Percentiles rank a stretch among this genome's conserved stretches.
Conservation (phyloP, 1,140 invertebrate genomes). For the Rhopalosiphum padi region DNA sequence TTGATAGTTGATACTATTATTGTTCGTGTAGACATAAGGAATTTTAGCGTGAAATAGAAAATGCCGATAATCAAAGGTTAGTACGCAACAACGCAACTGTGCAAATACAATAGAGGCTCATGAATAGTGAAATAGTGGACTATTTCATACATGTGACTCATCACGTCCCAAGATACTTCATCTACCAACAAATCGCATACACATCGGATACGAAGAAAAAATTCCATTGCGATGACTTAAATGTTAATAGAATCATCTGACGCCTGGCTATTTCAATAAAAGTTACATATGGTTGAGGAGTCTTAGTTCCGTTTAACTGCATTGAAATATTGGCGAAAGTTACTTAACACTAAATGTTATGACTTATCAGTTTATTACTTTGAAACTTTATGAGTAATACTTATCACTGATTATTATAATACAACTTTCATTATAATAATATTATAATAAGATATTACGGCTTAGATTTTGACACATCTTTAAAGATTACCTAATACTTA, state of each 20-base stretch:
- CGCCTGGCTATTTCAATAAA: not conserved
- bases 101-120: not conserved
- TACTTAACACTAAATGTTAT: not conserved
- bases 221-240: not conserved
- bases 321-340: conserved; percentile 3
- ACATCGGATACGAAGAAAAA: not conserved
- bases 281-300: not conserved
- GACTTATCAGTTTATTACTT: not conserved
- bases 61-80: not conserved
- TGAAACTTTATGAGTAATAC: not conserved
- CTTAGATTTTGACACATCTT: not conserved
- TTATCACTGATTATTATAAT: not conserved
- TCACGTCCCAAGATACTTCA: not conserved
- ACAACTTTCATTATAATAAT: not conserved
- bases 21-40: not conserved
- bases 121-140: not conserved
- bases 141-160: not conserved
- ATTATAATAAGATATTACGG: not conserved
- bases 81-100: not conserved
- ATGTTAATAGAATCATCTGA: not conserved
- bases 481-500: not conserved
- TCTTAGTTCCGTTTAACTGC: not conserved
- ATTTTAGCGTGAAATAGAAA: not conserved
- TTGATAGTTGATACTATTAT: not conserved
- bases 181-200: not conserved